These are phyloP conservation scores for Epinephelus awoara DNA, from an alignment of 2,797 vertebrate genomes.

Conservation along the genomic window DNA sequence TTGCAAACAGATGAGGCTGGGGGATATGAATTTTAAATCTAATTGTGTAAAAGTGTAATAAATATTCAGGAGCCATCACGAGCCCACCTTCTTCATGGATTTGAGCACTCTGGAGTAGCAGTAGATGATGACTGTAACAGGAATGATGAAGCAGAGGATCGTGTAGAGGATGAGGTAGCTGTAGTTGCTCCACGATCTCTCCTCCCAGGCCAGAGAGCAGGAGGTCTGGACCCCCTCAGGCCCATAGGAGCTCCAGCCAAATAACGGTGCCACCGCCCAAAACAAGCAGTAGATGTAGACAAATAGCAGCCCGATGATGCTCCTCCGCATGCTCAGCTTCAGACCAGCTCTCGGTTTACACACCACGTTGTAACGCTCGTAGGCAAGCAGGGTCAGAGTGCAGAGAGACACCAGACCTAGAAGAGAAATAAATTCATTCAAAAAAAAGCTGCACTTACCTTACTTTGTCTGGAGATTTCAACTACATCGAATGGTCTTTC, in stretches of 20 bases:
- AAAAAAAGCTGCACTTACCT: too few relatives aligned
- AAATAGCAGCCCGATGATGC: constrained; percentile 70
- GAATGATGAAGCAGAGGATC: constrained; percentile 77
- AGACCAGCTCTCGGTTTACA: constrained; percentile 78
- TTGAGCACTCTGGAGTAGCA: constrained; percentile 80
- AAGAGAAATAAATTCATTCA: background rate
- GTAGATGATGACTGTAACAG: constrained; percentile 78
- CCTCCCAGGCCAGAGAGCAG: constrained; percentile 83
- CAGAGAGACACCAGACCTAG: constrained; percentile 85
- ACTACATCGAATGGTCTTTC: background rate
- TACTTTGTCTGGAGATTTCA: background rate
- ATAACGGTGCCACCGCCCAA: constrained; percentile 75
- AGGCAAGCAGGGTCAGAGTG: constrained; percentile 83
- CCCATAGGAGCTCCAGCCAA: constrained; percentile 84
- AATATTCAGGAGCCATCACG: constrained; percentile 17
- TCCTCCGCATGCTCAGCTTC: constrained; percentile 74
- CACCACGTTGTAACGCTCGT: constrained; percentile 82
- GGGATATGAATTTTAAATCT: constrained; percentile 24
- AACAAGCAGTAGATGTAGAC: constrained; percentile 84
- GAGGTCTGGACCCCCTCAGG: constrained; percentile 83
- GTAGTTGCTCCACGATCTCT: constrained; percentile 81
- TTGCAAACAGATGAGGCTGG: constrained; percentile 25
- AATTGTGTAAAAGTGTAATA: constrained; percentile 15
- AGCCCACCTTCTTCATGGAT: constrained; percentile 76
- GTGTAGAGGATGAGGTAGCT: constrained; percentile 84